Conservation (phyloP, 2,113 vertebrate genomes). For the Esox niger region DNA sequence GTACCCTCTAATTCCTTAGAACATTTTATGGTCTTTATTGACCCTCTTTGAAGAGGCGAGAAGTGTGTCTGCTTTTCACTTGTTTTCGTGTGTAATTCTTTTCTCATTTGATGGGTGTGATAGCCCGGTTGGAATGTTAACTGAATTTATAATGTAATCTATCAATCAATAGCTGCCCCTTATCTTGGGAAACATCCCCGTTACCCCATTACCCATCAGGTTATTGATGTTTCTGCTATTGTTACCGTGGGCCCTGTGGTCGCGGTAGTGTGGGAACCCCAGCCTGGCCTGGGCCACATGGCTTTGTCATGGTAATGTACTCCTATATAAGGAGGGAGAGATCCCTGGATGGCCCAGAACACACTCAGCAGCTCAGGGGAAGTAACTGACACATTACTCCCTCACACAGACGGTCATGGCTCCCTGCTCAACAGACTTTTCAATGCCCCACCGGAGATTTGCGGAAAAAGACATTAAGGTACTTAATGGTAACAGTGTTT, state of each 20-base stretch:
- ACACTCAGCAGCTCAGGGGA: slow-evolving; percentile 35
- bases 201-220: slow-evolving; percentile 53
- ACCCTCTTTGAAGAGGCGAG: slow-evolving; percentile 17
- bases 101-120: neutral
- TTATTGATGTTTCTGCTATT: slow-evolving; percentile 71
- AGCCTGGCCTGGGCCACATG: slow-evolving; percentile 70
- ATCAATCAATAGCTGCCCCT: slow-evolving; percentile 58
- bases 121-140: neutral
- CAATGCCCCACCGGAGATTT: slow-evolving; percentile 45
- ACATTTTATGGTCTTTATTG: slow-evolving; percentile 6
- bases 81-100: neutral
- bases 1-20: neutral
- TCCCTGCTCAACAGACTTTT: slow-evolving; percentile 52
- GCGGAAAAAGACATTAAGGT: slow-evolving; percentile 66
- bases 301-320: slow-evolving; percentile 77
- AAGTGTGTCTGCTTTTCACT: neutral
- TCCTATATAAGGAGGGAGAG: slow-evolving; percentile 66
- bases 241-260: slow-evolving; percentile 69
- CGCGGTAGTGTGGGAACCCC: slow-evolving; percentile 77
- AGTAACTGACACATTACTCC: slow-evolving; percentile 11
- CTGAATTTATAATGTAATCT: slow-evolving; percentile 17
- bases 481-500: too few species aligned
- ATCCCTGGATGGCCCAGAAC: slow-evolving; percentile 53
- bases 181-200: slow-evolving; percentile 66
- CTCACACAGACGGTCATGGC: slow-evolving; percentile 52